Conservation (phyloP, 2,888 invertebrate genomes). For the Stenodema calcarata region DNA sequence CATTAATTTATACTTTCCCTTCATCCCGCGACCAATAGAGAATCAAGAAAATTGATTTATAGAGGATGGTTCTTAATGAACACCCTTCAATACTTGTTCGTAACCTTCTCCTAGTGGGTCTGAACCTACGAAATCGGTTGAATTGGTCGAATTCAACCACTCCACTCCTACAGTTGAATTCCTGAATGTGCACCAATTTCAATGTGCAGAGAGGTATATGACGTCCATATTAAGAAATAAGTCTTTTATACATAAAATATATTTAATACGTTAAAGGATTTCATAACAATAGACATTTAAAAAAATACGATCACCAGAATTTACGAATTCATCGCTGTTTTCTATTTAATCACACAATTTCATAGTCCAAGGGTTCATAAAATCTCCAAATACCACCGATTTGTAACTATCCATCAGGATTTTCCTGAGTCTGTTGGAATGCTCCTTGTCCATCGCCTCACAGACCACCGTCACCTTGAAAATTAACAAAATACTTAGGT, state of each 20-base stretch:
- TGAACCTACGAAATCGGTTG: too few species aligned
- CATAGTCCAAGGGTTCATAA: constrained; percentile 48
- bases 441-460: constrained; percentile 84
- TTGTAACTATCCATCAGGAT: constrained; percentile 67
- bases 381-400: constrained; percentile 54
- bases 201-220: too few species aligned
- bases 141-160: too few species aligned
- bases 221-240: too few species aligned
- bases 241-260: neutral
- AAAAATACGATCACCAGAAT: neutral
- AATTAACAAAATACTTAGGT: constrained; percentile 13
- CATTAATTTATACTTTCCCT: too few species aligned
- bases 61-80: too few species aligned
- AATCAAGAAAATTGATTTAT: too few species aligned
- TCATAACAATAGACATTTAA: neutral
- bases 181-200: too few species aligned
- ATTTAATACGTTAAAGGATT: neutral
- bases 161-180: too few species aligned
- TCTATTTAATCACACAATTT: neutral
- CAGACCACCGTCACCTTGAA: constrained; percentile 85
- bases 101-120: too few species aligned
- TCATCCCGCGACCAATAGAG: too few species aligned
- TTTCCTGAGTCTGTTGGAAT: constrained; percentile 71
- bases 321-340: neutral
- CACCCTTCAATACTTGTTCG: too few species aligned